Base-by-base conservation (phyloP, 1,140 invertebrate genomes). In the Lordiphosa clarofinis region DNA sequence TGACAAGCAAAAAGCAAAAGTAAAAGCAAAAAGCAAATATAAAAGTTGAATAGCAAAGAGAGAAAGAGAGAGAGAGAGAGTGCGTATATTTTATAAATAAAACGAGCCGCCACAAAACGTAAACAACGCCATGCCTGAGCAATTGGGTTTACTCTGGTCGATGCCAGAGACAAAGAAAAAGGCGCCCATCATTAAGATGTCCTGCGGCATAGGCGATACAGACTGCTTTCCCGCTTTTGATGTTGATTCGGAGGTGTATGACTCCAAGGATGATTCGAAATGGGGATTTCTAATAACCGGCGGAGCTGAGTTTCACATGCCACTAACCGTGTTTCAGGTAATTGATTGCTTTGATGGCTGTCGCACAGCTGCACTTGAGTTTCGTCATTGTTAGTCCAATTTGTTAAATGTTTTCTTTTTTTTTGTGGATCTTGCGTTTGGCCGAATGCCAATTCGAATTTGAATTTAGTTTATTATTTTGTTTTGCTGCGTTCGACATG, bases 221-320 rank as follows among this genome's bases (percentile, higher is more conserved):
- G 87, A 88, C 42, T 81, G 76, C 38, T 88, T 65, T 61, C 87
- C 87, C 19, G 87, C 86, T 35, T 88, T 88, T 66, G 87, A 88
- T 60, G 66, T 74, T 6, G 87, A 89, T 11, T 87, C 82, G 19
- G 87, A 88, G 49, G 57, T 49, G 15, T 88, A 86, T 35, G 82
- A 64, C 37, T 56, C 65, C 35, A 86, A 84, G 64, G 87, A 89
- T 48, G 87, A 89, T 47, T 62, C 65, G 37, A 86, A 73, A 68
- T 97, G 96, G 95, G 96, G 96, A 52, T 96, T 97, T 90, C 91
- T 95, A 59, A 91, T 97, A 70, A 94, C 94, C 71, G 95, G 95
- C 54, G 96, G 96, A 13, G 91, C 92, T 57, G 95, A 96, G 87
- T 96, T 95, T 86, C 93, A 93, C 50, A 93, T 94, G 73, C 94